phyloP scores from a whole-genome alignment of 2,797 vertebrate species.

The Melopsittacus undulatus region DNA sequence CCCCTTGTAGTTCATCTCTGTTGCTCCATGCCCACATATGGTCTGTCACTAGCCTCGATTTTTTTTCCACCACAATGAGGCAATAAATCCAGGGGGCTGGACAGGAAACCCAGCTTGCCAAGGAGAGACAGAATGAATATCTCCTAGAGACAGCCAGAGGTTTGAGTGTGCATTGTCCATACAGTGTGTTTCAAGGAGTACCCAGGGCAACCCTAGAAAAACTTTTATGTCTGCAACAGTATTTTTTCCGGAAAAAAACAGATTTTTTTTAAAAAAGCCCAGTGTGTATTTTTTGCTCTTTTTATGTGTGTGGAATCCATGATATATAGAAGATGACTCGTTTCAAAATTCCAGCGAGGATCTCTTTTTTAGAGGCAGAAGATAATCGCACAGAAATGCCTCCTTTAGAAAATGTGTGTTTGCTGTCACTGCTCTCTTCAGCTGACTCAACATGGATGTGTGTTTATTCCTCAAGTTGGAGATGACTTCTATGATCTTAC shows the following conservation, averaged over 20 bases:
- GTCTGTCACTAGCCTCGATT: constrained; percentile 43
- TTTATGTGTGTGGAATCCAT: neutral
- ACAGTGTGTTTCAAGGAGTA: constrained; percentile 23
- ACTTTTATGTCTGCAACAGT: constrained; percentile 34
- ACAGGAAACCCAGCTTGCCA: constrained; percentile 65
- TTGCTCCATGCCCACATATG: constrained; percentile 53
- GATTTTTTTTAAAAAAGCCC: neutral
- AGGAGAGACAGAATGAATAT: constrained; percentile 50
- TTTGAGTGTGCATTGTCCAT: neutral
- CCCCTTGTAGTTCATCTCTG: neutral
- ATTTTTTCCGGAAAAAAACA: constrained; percentile 43
- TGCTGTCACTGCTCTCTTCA: neutral
- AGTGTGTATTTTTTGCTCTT: neutral
- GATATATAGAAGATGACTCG: neutral
- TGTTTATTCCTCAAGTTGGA: neutral
- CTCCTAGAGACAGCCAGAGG: constrained; percentile 9
- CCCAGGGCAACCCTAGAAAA: constrained; percentile 49
- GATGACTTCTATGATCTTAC: neutral
- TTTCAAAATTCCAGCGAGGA: constrained; percentile 19
- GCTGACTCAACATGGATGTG: neutral
- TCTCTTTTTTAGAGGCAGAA: neutral
- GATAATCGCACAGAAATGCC: neutral
- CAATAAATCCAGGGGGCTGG: constrained; percentile 60
- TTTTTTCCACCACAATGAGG: constrained; percentile 49
- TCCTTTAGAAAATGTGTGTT: constrained; percentile 1